These are phyloP conservation scores for Tenualosa thibaudeaui DNA, from an alignment of 2,797 vertebrate genomes.

Conservation along the genomic window DNA sequence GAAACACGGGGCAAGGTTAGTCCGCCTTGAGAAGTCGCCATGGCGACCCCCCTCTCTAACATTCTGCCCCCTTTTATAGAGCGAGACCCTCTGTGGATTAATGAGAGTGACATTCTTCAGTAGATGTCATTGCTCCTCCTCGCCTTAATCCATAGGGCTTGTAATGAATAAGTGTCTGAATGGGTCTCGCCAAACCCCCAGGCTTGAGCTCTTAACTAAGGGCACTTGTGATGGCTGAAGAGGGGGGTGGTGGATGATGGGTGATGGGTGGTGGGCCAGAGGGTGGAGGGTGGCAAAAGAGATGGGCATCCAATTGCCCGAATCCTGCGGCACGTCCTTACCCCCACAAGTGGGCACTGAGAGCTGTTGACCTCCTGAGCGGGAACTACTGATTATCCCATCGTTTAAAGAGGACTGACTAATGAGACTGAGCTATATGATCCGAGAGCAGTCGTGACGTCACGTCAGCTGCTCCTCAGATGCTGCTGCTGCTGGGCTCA, in stretches of 20 bases:
- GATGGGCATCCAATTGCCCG: conserved; percentile 64
- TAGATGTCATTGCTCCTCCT: conserved; percentile 68
- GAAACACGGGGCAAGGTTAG: neutral
- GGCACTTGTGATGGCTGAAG: conserved; percentile 58
- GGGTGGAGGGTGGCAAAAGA: conserved; percentile 40
- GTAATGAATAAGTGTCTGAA: conserved; percentile 71
- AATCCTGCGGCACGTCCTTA: conserved; percentile 41
- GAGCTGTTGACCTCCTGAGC: neutral
- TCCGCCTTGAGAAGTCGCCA: neutral
- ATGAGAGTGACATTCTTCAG: conserved; percentile 68
- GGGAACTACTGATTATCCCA: neutral
- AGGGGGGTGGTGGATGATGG: conserved; percentile 48
- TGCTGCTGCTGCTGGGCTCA: neutral
- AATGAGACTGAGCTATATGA: conserved; percentile 16
- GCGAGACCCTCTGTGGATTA: conserved; percentile 38
- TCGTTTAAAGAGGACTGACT: conserved; percentile 4
- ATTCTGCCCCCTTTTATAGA: neutral
- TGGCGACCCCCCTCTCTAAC: neutral
- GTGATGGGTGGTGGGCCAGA: neutral
- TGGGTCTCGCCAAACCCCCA: conserved; percentile 54
- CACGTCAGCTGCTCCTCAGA: neutral
- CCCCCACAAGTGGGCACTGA: neutral
- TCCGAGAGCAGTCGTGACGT: neutral
- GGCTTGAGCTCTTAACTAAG: conserved; percentile 58
- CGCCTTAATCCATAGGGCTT: conserved; percentile 59